These are phyloP conservation scores for Piscicola geometra DNA, from an alignment of 2,888 invertebrate genomes.

Conservation along the genomic window DNA sequence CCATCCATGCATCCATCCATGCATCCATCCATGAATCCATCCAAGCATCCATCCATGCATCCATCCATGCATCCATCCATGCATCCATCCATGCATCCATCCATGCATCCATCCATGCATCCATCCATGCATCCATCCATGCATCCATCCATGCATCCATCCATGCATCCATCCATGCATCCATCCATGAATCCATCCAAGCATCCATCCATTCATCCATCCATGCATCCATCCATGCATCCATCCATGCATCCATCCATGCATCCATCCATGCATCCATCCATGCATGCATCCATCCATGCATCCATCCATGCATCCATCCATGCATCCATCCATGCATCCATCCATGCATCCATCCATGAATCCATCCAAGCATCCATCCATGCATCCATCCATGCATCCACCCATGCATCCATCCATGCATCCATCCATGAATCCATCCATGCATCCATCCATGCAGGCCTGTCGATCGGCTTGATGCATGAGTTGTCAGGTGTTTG, in stretches of 20 bases:
- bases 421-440: not conserved
- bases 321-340: not conserved
- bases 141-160: too few relatives aligned
- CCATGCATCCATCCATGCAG: constrained; percentile 62
- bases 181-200: too few relatives aligned
- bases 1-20: constrained; percentile 6
- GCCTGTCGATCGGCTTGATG: constrained; percentile 60
- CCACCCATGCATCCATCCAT: not conserved
- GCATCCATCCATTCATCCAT: not conserved
- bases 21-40: too few relatives aligned
- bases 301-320: not conserved
- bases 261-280: not conserved
- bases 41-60: constrained; percentile 4
- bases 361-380: too few relatives aligned
- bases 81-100: not conserved
- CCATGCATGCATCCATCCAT: not conserved
- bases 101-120: not conserved
- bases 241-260: not conserved
- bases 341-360: not conserved
- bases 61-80: constrained; percentile 7
- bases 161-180: too few relatives aligned
- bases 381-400: too few relatives aligned
- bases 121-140: too few relatives aligned
- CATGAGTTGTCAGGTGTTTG: constrained; percentile 46
- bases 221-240: not conserved